A percentile compares a stretch with the other conserved stretches of the same genome.
These are phyloP conservation scores for Notoglanidium macrostoma DNA, from an alignment of 2,797 vertebrate species.

Conservation along the genomic window DNA sequence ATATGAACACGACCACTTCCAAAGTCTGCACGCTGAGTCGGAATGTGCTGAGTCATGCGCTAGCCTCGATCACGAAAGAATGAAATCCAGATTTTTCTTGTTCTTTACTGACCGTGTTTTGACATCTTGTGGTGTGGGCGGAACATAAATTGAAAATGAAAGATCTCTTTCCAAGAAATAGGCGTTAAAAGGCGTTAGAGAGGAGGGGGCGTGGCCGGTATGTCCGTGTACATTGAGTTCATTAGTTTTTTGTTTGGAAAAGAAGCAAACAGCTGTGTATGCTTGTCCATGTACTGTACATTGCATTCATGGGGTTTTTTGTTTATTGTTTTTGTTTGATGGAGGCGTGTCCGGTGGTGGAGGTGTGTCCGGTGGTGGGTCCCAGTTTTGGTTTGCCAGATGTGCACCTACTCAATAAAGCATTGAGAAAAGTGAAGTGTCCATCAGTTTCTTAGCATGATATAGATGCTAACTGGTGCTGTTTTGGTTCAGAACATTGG, in stretches of 20 bases:
- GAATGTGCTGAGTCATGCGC: slow-evolving; percentile 28
- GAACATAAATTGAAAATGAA: slow-evolving; percentile 37
- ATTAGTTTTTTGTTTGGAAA: background rate
- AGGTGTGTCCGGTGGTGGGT: background rate
- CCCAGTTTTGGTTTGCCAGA: slow-evolving; percentile 43
- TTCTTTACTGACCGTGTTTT: slow-evolving; percentile 41
- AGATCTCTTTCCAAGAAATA: slow-evolving; percentile 47
- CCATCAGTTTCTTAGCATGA: background rate
- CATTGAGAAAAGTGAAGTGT: slow-evolving; percentile 26
- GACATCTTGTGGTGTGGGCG: background rate
- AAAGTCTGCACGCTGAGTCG: background rate
- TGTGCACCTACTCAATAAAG: slow-evolving; percentile 26
- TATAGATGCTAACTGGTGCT: background rate
- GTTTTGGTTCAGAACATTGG: background rate
- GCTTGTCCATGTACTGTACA: background rate
- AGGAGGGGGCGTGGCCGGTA: background rate
- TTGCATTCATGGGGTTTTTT: background rate
- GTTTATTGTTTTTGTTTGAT: background rate
- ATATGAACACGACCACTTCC: background rate
- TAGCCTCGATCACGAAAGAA: slow-evolving; percentile 9
- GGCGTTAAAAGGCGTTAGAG: slow-evolving; percentile 34
- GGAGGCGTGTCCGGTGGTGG: background rate
- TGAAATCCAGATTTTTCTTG: slow-evolving; percentile 36
- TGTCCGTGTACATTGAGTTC: background rate
- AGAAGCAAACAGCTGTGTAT: background rate